Base-by-base conservation (phyloP, 1,140 invertebrate genomes). In the Globodera rostochiensis region DNA sequence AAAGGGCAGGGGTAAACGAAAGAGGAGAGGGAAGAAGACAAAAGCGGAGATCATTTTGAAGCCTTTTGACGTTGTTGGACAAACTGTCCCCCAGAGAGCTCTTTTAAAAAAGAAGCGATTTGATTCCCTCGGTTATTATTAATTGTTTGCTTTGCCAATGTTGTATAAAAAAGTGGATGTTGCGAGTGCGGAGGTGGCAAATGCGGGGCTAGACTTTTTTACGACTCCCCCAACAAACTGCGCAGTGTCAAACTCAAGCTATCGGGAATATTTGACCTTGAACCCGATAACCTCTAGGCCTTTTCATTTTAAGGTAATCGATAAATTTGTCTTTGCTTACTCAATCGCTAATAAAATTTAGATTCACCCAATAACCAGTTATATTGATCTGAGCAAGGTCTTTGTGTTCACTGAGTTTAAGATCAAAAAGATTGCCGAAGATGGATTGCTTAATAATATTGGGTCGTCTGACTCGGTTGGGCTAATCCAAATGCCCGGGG, bases 131-230 rank as follows among this genome's bases (percentile, higher is more conserved):
- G 57, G 57, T n/a, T 64, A 64, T 64, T 64, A 64, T 64, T 64
- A 19, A 19, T 36, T 36, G 36, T 36, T 36, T 1, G 36, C 11
- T 1, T 11, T n/a, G n/a, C n/a, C n/a, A 74, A 74, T 74, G 73
- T 50, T 60, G 21, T 74, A 45, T 74, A 50, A 74, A 53, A 74
- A 74, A 46, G 57, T 74, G 57, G 73, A 74, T 46, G 57, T n/a
- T 3, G n/a, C 49, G 21, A 74, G 73, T 47, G 45, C 57, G 8
- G 57, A 74, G 21, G 57, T 74, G 7, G 57, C 73, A 4, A 74
- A 74, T 74, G 11, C 36, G 1, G 73, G 57, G 21, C 46, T 74
- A 11, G 57, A 25, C 73, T 60, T 74, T 13, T 74, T 11, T n/a
- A 50, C 11, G 6, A 74, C 45, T 15, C 74, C 45, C 47, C 74